Evolutionary conservation across 2,888 invertebrate genomes (phyloP).

Genomic region (Lymantria monacha): DNA sequence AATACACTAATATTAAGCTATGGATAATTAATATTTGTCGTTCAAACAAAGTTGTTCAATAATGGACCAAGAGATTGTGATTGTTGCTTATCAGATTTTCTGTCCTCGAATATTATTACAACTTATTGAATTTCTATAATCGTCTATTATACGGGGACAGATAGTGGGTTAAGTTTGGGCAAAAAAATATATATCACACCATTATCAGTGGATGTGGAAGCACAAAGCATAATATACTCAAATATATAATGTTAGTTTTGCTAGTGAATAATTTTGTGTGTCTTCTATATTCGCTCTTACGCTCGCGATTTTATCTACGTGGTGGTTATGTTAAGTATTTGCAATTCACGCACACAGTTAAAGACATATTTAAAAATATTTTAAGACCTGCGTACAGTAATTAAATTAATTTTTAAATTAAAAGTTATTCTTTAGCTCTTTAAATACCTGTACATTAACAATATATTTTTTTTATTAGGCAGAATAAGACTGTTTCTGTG

Average conservation of each 20-base stretch:
- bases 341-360: not conserved
- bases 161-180: not conserved
- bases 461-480: too few species aligned
- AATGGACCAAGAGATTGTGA: conserved; percentile 25
- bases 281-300: not conserved
- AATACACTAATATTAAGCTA: conserved; percentile 10
- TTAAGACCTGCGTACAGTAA: too few species aligned
- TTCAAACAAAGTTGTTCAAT: conserved; percentile 8
- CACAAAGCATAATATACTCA: conserved; percentile 8
- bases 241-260: conserved; percentile 1
- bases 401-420: too few species aligned
- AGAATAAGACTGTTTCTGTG: too few species aligned
- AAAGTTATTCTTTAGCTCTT: too few species aligned
- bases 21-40: conserved; percentile 16
- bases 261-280: not conserved
- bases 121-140: too few species aligned
- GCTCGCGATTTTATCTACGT: not conserved
- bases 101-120: too few species aligned
- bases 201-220: not conserved
- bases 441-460: too few species aligned
- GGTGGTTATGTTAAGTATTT: too few species aligned
- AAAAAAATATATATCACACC: not conserved
- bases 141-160: too few species aligned
- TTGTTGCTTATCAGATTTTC: conserved; percentile 2
- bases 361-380: not conserved